A percentile compares a stretch with the other conserved stretches of the same genome.
These are phyloP conservation scores for Mungos mungo DNA, from an alignment of 2,113 vertebrate genomes.

Conservation along the genomic window DNA sequence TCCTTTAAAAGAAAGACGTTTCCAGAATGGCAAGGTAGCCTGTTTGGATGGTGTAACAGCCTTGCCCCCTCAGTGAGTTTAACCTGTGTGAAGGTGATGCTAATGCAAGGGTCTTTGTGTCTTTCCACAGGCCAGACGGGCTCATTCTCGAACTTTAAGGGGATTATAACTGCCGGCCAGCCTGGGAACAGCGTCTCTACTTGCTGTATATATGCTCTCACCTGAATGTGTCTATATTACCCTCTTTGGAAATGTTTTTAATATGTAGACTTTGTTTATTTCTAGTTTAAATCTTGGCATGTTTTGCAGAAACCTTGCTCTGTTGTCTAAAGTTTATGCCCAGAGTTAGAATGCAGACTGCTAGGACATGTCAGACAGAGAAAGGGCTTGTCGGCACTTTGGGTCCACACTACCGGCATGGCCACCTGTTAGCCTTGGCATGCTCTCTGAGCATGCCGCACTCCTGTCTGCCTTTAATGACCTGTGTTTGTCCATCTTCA, in stretches of 20 bases:
- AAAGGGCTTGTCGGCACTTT: neutral
- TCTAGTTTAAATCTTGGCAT: slow-evolving; percentile 40
- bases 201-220: neutral
- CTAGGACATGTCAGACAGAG: neutral
- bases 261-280: neutral
- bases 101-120: neutral
- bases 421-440: neutral
- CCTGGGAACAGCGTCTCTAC: neutral
- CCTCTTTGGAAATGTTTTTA: slow-evolving; percentile 16
- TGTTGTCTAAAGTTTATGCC: slow-evolving; percentile 44
- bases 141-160: neutral
- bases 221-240: neutral
- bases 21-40: neutral
- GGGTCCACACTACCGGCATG: fast-evolving
- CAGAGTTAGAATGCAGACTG: neutral
- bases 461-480: neutral
- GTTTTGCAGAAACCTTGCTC: slow-evolving; percentile 39
- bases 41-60: neutral
- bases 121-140: neutral
- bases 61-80: neutral
- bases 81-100: neutral
- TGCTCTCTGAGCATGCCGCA: fast-evolving
- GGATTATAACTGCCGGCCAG: neutral
- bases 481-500: neutral
- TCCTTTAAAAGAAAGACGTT: neutral